Evolutionary conservation across 2,113 vertebrate genomes (phyloP), one percentile per base, ranked within the genome.

Genomic region (Terrapene triunguis): DNA sequence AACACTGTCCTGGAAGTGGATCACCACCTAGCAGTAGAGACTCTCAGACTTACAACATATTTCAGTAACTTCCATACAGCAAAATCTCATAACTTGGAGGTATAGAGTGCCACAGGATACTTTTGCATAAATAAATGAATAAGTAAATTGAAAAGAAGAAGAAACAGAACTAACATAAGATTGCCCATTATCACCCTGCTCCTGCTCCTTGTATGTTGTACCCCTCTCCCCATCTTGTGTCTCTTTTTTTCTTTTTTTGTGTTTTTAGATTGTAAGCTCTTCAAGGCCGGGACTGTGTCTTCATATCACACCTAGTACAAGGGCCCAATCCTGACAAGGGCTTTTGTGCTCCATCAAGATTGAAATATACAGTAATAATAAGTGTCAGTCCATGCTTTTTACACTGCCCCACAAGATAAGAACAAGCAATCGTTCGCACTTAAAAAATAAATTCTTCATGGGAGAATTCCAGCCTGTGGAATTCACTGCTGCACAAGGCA

Each of bases 401-500:
- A 42, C 65, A 91, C 0, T 1, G 90, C 44, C 51, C 55, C 85
- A 0, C 90, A 89, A 88, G 82, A 86, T 95, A 96, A 94, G 94
- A 92, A 94, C 81, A 96, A 95, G 78, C 22, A 53, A 91, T 76
- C 35, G 8, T 91, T 94, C 84, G 83, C 92, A 85, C 94, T 91
- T 89, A 53, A 95, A 95, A 90, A 80, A 96, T 69, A 84, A 96
- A 95, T 97, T 87, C 93, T 95, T 96, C 94, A 96, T 96, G 57
- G 91, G 89, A 89, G n/a, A n/a, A n/a, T n/a, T n/a, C n/a, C 93
- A 97, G 96, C 96, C 97, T 94, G 92, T 88, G 95, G 95, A 97
- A 97, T 97, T 96, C 96, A 95, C 51, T 8, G n/a, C 90, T 96
- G 85, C 93, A 84, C 84, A 62, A 95, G 93, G 95, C 90, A 95